These are phyloP conservation scores for Isotomurus palustris DNA, from an alignment of 2,888 invertebrate species.

Conservation along the genomic window DNA sequence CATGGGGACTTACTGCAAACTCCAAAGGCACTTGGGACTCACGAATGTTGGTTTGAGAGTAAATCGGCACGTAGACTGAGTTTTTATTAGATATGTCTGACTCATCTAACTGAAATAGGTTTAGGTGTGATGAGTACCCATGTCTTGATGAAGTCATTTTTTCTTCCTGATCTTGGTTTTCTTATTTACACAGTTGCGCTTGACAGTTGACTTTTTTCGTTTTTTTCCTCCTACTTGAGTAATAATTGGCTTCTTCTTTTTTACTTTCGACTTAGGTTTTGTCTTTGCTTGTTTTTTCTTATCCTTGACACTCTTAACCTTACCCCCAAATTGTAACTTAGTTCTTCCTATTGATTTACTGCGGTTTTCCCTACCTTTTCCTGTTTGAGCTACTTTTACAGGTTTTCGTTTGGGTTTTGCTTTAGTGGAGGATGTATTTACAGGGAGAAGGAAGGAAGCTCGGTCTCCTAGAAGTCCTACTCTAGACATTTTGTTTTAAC, in stretches of 20 bases:
- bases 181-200: too few relatives aligned
- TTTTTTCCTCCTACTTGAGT: too few relatives aligned
- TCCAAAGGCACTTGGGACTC: background rate
- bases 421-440: background rate
- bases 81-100: background rate
- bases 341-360: background rate
- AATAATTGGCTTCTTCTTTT: background rate
- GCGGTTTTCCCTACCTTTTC: background rate
- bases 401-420: background rate
- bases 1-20: background rate
- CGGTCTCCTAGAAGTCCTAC: background rate
- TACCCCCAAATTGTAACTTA: background rate
- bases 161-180: background rate
- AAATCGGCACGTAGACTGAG: background rate
- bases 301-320: too few relatives aligned
- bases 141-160: too few relatives aligned
- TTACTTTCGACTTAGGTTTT: background rate
- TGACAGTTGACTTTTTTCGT: background rate
- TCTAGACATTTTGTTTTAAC: background rate
- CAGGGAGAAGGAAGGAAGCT: background rate
- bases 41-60: background rate
- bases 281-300: background rate
- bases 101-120: background rate
- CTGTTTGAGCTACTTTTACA: background rate
- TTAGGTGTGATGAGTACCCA: too few relatives aligned